These are phyloP conservation scores for Sylvietta virens DNA, from an alignment of 2,113 vertebrate species.

Conservation along the genomic window DNA sequence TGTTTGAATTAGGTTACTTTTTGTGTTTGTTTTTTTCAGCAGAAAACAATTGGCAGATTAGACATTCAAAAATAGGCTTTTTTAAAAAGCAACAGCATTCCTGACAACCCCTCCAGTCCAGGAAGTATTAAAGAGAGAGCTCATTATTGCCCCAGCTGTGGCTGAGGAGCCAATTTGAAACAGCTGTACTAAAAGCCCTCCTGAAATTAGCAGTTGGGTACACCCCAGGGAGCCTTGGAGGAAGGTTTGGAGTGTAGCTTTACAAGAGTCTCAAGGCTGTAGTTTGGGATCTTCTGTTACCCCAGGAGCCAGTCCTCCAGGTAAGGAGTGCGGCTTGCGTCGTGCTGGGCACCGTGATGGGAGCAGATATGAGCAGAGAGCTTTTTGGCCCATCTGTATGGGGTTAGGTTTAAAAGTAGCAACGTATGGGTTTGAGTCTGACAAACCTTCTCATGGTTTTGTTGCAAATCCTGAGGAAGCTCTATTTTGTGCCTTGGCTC, in stretches of 20 bases:
- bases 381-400: rapidly evolving
- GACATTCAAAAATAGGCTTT: background rate
- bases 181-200: background rate
- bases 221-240: rapidly evolving
- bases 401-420: background rate
- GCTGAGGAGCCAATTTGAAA: slow-evolving; percentile 2
- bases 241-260: rapidly evolving
- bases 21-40: background rate
- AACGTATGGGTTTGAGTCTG: background rate
- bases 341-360: background rate
- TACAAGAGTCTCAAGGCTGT: rapidly evolving
- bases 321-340: rapidly evolving
- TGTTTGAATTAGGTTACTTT: background rate
- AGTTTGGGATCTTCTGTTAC: background rate
- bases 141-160: slow-evolving; percentile 8
- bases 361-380: rapidly evolving
- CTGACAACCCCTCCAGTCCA: background rate
- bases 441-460: background rate
- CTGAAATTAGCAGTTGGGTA: background rate
- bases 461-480: background rate
- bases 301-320: rapidly evolving
- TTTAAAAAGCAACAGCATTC: background rate
- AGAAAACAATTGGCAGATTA: background rate
- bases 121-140: background rate
- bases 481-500: background rate